phyloP scores from a whole-genome alignment of 37 sponge, comb jelly and placozoan species.

The Crambe crambe region DNA sequence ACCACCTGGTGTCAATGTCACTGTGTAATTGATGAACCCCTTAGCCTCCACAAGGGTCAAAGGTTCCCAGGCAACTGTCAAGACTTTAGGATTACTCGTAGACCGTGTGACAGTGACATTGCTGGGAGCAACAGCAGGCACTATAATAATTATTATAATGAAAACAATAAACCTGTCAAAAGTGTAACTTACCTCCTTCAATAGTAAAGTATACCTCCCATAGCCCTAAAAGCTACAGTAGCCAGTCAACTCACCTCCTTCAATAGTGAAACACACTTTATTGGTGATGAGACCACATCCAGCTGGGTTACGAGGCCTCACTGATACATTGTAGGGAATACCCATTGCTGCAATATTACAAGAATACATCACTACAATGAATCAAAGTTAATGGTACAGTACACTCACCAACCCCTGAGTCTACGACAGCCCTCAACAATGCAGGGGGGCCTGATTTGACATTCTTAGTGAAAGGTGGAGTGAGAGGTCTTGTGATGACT shows the following conservation, averaged over 20 bases:
- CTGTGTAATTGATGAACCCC: slow-evolving; percentile 20
- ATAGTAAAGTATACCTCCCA: too few species aligned
- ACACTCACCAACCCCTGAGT: background rate
- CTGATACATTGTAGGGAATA: slow-evolving; percentile 3
- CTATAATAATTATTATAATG: background rate
- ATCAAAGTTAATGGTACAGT: background rate
- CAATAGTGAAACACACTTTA: slow-evolving; percentile 7
- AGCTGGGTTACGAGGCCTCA: slow-evolving; percentile 5
- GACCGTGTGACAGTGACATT: slow-evolving; percentile 10
- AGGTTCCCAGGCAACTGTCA: slow-evolving; percentile 21
- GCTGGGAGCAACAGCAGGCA: background rate
- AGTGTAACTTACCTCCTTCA: slow-evolving; percentile 19
- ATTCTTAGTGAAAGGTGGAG: too few species aligned
- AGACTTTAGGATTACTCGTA: background rate
- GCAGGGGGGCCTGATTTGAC: too few species aligned
- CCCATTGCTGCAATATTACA: background rate
- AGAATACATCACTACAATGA: background rate
- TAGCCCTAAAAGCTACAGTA: too few species aligned
- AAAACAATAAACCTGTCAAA: background rate
- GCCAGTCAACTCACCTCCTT: too few species aligned
- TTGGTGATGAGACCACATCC: background rate
- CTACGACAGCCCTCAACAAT: too few species aligned
- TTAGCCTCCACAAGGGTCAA: slow-evolving; percentile 37
- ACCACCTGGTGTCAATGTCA: background rate
- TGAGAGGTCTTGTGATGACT: too few species aligned